These are phyloP conservation scores for Hyperoodon ampullatus DNA, from an alignment of 2,113 vertebrate genomes.

Conservation along the genomic window DNA sequence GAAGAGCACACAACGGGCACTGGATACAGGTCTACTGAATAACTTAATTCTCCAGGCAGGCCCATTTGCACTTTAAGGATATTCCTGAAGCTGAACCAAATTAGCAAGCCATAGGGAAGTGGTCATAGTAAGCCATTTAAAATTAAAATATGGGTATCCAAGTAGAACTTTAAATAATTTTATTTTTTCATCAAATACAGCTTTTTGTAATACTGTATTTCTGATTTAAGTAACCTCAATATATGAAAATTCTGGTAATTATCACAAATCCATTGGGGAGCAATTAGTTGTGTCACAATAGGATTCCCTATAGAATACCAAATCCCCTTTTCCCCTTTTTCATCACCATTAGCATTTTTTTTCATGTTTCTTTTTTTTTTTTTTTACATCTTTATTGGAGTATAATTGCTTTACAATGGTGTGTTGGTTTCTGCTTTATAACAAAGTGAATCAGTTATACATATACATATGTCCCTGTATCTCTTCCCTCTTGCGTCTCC, in stretches of 20 bases:
- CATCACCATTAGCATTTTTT: not conserved
- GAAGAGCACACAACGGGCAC: not conserved
- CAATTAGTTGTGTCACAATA: not conserved
- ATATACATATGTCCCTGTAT: no score
- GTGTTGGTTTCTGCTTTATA: no score
- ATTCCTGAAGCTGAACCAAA: not conserved
- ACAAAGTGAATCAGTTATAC: no score
- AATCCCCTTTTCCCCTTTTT: not conserved
- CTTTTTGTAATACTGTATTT: not conserved
- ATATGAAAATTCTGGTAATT: not conserved
- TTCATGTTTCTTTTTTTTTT: no score
- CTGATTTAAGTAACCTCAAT: not conserved
- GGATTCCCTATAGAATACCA: not conserved
- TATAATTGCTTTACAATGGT: no score
- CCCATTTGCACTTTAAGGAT: not conserved
- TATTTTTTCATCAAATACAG: not conserved
- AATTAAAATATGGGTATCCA: not conserved
- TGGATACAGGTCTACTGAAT: not conserved
- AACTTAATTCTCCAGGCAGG: not conserved
- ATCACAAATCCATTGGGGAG: not conserved
- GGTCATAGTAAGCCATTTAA: not conserved
- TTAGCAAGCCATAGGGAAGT: not conserved
- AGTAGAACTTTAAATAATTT: conserved; percentile 27
- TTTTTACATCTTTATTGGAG: no score
- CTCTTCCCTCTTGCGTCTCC: no score